A percentile compares a stretch with the other conserved stretches of the same genome.
These are phyloP conservation scores for Scelioninae gen. 1 DNA, from an alignment of 2,888 invertebrate genomes.

Conservation along the genomic window DNA sequence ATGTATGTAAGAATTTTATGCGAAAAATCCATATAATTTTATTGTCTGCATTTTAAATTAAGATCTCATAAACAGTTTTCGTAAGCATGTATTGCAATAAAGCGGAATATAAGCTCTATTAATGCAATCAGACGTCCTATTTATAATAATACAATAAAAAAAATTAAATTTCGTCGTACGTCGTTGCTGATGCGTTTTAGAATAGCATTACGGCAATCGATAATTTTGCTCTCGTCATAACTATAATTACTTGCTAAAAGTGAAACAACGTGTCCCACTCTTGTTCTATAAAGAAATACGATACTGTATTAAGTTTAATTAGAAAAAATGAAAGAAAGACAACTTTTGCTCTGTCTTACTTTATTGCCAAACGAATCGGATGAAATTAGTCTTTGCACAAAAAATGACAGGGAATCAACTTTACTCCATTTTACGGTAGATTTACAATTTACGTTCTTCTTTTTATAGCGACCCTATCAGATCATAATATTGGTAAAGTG, in stretches of 20 bases:
- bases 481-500: conserved; percentile 20
- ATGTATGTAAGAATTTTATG: conserved; percentile 25
- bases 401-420: too few species aligned
- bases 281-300: background rate
- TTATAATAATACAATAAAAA: conserved; percentile 6
- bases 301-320: conserved; percentile 5
- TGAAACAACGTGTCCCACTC: background rate
- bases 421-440: conserved; percentile 3
- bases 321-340: background rate
- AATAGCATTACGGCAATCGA: background rate
- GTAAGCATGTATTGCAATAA: conserved; percentile 4
- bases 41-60: conserved; percentile 22
- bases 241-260: conserved; percentile 17
- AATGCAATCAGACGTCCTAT: background rate
- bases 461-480: conserved; percentile 20
- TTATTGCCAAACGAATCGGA: background rate
- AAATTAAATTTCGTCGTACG: conserved; percentile 4
- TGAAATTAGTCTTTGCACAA: background rate
- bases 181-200: background rate
- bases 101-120: background rate
- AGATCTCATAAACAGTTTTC: conserved; percentile 22
- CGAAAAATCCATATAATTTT: conserved; percentile 34
- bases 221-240: conserved; percentile 18
- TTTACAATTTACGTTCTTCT: conserved; percentile 14
- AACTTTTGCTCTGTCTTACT: background rate